Evolutionary conservation across 2,113 vertebrate species (phyloP).

Genomic region (Dissostichus mawsoni): DNA sequence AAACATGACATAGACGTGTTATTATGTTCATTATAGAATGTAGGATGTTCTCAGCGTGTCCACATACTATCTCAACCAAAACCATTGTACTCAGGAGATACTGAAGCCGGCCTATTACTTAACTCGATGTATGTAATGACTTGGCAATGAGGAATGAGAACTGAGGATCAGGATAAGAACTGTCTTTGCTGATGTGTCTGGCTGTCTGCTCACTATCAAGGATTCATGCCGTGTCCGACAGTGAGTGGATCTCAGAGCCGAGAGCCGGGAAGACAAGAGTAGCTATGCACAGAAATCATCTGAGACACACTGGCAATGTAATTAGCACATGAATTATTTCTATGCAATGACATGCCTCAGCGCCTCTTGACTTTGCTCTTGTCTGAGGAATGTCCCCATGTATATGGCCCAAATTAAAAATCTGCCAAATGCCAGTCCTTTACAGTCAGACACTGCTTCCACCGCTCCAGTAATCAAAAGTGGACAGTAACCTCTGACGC

Average conservation of each 20-base stretch:
- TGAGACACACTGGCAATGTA: slow-evolving; percentile 72
- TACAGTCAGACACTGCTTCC: slow-evolving; percentile 47
- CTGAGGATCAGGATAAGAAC: slow-evolving; percentile 47
- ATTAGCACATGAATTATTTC: slow-evolving; percentile 84
- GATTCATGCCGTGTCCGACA: slow-evolving; percentile 70
- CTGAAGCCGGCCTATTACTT: slow-evolving; percentile 33
- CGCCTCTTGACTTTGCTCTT: slow-evolving; percentile 75
- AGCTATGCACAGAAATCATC: slow-evolving; percentile 60
- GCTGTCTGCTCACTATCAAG: slow-evolving; percentile 66
- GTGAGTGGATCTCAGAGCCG: slow-evolving; percentile 55
- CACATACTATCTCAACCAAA: neutral
- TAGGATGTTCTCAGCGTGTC: neutral
- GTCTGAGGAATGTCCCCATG: slow-evolving; percentile 65
- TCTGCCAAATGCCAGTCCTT: slow-evolving; percentile 67
- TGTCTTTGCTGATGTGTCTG: slow-evolving; percentile 62
- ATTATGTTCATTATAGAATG: neutral
- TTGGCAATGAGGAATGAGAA: slow-evolving; percentile 49
- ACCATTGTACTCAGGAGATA: slow-evolving; percentile 26
- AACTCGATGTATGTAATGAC: slow-evolving; percentile 51
- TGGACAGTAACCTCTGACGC: slow-evolving; percentile 47
- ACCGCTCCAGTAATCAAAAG: slow-evolving; percentile 65
- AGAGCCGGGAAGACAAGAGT: slow-evolving; percentile 62
- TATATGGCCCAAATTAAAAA: slow-evolving; percentile 70
- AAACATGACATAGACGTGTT: neutral
- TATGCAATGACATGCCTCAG: slow-evolving; percentile 71